These are phyloP conservation scores for Spicauda simplicius DNA, from an alignment of 2,888 invertebrate genomes.

Conservation along the genomic window DNA sequence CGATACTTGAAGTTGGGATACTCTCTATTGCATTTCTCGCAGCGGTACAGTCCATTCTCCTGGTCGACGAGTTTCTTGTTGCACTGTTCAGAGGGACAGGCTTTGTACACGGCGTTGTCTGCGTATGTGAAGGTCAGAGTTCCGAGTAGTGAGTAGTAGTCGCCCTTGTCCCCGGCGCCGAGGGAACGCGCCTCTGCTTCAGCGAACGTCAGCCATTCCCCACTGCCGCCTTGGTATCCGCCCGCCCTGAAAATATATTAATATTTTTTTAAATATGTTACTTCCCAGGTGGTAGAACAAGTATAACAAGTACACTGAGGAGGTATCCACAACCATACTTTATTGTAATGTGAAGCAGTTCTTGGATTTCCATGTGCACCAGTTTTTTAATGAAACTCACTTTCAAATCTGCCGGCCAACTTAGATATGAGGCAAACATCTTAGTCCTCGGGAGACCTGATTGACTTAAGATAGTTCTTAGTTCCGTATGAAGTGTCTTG, in stretches of 20 bases:
- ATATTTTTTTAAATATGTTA: no score
- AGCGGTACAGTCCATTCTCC: slow-evolving; percentile 94
- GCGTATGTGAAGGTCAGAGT: slow-evolving; percentile 91
- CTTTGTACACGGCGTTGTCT: slow-evolving; percentile 95
- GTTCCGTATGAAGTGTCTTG: no score
- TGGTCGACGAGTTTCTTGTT: slow-evolving; percentile 97
- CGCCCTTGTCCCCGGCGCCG: slow-evolving; percentile 91
- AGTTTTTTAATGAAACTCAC: no score
- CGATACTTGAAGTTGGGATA: slow-evolving; percentile 94
- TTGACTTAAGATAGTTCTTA: no score
- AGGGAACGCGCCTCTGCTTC: slow-evolving; percentile 90
- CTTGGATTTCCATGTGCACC: no score
- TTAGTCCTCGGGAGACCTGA: no score
- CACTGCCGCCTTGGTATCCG: slow-evolving; percentile 73
- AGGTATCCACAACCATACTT: no score
- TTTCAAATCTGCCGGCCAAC: no score
- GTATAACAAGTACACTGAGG: no score
- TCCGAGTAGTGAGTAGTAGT: slow-evolving; percentile 92
- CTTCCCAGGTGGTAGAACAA: no score
- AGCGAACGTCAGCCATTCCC: slow-evolving; percentile 90
- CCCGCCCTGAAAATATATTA: slow-evolving; percentile 57
- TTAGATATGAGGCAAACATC: no score
- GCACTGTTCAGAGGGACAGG: slow-evolving; percentile 95
- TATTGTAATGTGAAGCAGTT: no score
- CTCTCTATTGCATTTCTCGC: slow-evolving; percentile 97